Conservation (phyloP, 2,888 invertebrate genomes). For the Phyto melanocephala region DNA sequence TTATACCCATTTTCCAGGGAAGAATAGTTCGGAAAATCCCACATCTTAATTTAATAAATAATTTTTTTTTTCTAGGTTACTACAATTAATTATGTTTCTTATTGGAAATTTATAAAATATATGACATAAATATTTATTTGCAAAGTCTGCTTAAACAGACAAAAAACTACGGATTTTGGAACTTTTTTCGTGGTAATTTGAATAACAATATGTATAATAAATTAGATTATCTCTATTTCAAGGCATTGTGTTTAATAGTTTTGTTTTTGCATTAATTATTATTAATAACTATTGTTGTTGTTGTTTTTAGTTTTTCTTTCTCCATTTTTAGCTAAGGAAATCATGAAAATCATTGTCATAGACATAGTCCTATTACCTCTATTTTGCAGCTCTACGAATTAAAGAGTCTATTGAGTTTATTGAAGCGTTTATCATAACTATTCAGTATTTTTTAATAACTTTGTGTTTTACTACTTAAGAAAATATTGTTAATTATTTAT, state of each 20-base stretch:
- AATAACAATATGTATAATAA: background rate
- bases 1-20: too few species aligned
- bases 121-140: background rate
- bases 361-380: background rate
- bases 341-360: conserved; percentile 29
- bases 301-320: background rate
- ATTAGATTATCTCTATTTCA: conserved; percentile 38
- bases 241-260: conserved; percentile 5
- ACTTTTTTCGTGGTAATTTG: background rate
- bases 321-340: background rate
- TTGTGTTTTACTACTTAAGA: too few species aligned
- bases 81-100: background rate
- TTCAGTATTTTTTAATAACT: too few species aligned
- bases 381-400: too few species aligned
- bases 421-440: too few species aligned
- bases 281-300: too few species aligned
- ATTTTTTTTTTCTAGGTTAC: too few species aligned
- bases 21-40: too few species aligned
- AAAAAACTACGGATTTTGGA: background rate
- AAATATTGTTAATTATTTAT: too few species aligned
- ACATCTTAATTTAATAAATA: too few species aligned
- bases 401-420: too few species aligned
- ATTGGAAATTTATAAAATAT: background rate
- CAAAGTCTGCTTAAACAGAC: background rate
- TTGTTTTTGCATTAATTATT: background rate